Evolutionary conservation across 2,888 invertebrate genomes (phyloP).

Genomic region (Nomada lathburiana): DNA sequence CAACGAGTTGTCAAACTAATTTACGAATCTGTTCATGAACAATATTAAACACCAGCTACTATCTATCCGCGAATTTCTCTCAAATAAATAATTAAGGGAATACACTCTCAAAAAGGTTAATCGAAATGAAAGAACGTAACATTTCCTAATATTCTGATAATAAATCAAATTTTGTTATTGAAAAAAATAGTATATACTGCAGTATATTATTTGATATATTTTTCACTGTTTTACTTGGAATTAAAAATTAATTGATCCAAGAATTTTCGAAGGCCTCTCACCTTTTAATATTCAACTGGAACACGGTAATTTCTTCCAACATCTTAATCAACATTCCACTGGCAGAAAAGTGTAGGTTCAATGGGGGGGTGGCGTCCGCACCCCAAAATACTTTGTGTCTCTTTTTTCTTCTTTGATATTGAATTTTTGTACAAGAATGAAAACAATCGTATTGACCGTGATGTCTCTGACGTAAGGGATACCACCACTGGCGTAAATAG

Average conservation of each 20-base stretch:
- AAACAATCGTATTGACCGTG: slow-evolving; percentile 61
- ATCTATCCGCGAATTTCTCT: not conserved
- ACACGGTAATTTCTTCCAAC: not conserved
- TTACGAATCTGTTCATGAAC: not conserved
- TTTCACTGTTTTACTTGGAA: too few species aligned
- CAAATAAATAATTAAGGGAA: not conserved
- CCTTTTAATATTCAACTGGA: too few species aligned
- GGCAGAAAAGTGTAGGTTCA: slow-evolving; percentile 38
- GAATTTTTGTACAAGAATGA: slow-evolving; percentile 22
- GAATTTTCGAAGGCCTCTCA: too few species aligned
- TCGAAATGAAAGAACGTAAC: too few species aligned
- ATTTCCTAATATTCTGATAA: too few species aligned
- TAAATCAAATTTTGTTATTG: too few species aligned
- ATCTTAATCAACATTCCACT: not conserved
- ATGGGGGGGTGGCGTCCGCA: slow-evolving; percentile 57
- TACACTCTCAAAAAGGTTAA: too few species aligned
- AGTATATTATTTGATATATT: too few species aligned
- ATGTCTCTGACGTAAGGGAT: slow-evolving; percentile 65
- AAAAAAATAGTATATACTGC: too few species aligned
- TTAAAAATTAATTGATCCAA: too few species aligned
- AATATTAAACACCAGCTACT: not conserved
- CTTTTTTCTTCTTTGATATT: slow-evolving; percentile 17
- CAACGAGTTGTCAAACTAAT: not conserved
- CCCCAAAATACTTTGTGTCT: slow-evolving; percentile 33
- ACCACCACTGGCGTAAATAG: slow-evolving; percentile 24